Conservation (phyloP, 2,113 vertebrate genomes). For the Paraplagusia blochii region DNA sequence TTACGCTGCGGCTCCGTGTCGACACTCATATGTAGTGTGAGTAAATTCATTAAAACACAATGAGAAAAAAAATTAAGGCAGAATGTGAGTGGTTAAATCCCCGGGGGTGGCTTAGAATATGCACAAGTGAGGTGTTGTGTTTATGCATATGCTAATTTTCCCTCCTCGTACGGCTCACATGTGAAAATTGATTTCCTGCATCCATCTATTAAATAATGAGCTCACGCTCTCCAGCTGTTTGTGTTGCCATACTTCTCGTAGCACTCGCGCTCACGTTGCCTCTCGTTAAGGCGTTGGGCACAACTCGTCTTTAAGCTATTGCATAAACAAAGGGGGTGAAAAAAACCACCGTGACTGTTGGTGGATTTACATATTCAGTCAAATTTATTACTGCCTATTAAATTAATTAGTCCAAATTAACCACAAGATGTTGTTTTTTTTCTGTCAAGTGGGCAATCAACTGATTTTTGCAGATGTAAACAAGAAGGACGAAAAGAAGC, state of each 20-base stretch:
- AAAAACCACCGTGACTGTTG: too few relatives aligned
- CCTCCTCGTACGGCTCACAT: conserved; percentile 43
- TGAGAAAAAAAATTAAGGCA: conserved; percentile 39
- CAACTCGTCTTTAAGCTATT: too few relatives aligned
- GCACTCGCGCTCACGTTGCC: too few relatives aligned
- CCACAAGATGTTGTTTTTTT: too few relatives aligned
- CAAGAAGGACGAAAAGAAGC: too few relatives aligned
- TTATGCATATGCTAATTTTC: conserved; percentile 57
- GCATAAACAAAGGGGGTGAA: too few relatives aligned
- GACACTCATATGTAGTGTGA: conserved; percentile 18
- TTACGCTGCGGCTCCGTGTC: background rate
- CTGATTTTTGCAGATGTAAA: too few relatives aligned
- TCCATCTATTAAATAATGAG: conserved; percentile 53
- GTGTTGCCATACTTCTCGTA: background rate
- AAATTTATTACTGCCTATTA: too few relatives aligned
- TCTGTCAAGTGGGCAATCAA: too few relatives aligned
- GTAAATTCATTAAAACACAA: conserved; percentile 37
- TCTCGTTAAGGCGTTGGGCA: too few relatives aligned
- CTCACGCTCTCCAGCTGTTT: conserved; percentile 40
- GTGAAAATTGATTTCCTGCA: conserved; percentile 53
- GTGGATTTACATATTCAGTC: too few relatives aligned
- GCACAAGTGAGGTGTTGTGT: conserved; percentile 49
- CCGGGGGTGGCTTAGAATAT: conserved; percentile 26
- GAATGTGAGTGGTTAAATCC: conserved; percentile 35
- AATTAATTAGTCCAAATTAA: too few relatives aligned